These are phyloP conservation scores for Potamilus streckersoni DNA, from an alignment of 1,140 invertebrate species.

Conservation along the genomic window DNA sequence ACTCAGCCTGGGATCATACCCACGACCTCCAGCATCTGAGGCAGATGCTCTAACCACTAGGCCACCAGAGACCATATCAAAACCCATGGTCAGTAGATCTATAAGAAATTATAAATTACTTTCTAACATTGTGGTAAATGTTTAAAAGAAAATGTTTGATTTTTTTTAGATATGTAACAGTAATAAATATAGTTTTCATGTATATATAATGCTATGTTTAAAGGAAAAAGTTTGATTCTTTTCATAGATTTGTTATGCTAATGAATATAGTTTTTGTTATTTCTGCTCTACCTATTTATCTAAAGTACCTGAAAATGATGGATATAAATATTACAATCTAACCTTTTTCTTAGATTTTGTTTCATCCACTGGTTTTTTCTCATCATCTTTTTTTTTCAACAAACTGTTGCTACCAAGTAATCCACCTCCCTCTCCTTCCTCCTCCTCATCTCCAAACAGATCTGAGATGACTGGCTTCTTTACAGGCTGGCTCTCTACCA, in stretches of 20 bases:
- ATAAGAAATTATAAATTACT: too few relatives aligned
- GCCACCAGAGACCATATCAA: too few relatives aligned
- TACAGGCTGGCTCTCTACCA: not conserved
- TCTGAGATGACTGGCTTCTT: slow-evolving; percentile 24
- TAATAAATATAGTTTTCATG: too few relatives aligned
- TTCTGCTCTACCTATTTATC: not conserved
- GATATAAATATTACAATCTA: not conserved
- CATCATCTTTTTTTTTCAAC: slow-evolving; percentile 5
- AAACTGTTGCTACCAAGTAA: slow-evolving; percentile 1
- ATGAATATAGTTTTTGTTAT: not conserved
- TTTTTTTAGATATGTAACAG: too few relatives aligned
- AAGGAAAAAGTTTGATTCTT: not conserved
- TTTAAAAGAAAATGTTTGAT: too few relatives aligned
- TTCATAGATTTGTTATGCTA: not conserved
- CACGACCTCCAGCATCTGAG: too few relatives aligned
- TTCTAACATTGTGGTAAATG: too few relatives aligned
- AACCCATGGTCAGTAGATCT: too few relatives aligned
- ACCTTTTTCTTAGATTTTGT: slow-evolving; percentile 27
- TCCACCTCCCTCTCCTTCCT: slow-evolving; percentile 32
- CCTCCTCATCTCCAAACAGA: slow-evolving; percentile 40
- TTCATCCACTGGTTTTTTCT: slow-evolving; percentile 10
- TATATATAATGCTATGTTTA: not conserved
- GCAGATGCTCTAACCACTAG: too few relatives aligned
- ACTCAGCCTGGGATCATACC: too few relatives aligned
- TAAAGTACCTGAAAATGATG: not conserved